A percentile compares a stretch with the other conserved stretches of the same genome.
Evolutionary conservation across 2,113 vertebrate species (phyloP).

Genomic region (Phylloscopus trochiloides): DNA sequence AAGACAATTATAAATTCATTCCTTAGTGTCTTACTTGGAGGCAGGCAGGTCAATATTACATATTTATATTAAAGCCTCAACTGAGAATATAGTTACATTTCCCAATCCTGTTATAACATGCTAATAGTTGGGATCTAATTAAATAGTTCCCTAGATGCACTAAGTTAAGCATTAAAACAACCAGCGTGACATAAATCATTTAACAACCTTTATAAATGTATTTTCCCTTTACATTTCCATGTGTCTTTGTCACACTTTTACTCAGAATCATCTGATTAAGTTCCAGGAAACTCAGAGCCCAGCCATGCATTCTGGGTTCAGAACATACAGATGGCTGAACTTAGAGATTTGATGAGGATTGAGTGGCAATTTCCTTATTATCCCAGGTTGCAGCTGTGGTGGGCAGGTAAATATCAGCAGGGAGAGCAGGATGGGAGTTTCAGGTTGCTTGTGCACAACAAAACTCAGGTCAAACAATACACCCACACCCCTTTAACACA

Average conservation of each 20-base stretch:
- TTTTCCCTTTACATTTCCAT: neutral
- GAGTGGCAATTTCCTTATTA: neutral
- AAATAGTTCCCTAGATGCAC: neutral
- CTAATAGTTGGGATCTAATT: slow-evolving; percentile 21
- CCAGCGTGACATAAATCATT: neutral
- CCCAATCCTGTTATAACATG: slow-evolving; percentile 5
- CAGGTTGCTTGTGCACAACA: neutral
- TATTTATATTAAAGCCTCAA: slow-evolving; percentile 24
- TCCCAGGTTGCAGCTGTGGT: neutral
- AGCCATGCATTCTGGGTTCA: neutral
- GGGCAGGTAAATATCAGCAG: neutral
- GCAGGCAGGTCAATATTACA: neutral
- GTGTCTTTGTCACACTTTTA: neutral
- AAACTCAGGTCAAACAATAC: neutral
- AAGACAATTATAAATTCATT: neutral
- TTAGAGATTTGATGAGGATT: neutral
- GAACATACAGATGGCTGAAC: neutral
- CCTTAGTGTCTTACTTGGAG: neutral
- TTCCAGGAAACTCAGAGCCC: slow-evolving; percentile 17
- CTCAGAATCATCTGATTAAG: neutral
- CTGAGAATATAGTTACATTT: neutral
- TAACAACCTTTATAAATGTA: slow-evolving; percentile 7
- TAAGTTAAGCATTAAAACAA: slow-evolving; percentile 38
- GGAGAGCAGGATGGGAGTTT: neutral
- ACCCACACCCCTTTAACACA: neutral